phyloP scores from a whole-genome alignment of 2,888 invertebrate species.

The Noctua fimbriata region DNA sequence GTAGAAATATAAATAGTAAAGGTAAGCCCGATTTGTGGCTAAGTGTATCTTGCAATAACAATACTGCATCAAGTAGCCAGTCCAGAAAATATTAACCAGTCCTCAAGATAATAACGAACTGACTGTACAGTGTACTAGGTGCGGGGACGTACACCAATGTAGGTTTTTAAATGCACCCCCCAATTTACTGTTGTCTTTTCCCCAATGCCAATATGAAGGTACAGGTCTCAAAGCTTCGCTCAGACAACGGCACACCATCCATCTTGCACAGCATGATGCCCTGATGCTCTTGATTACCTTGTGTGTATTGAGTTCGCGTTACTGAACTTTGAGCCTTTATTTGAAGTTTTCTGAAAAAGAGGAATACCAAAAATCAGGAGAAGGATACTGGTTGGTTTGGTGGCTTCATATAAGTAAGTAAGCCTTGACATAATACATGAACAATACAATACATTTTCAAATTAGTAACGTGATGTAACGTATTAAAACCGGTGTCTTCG shows the following conservation, averaged over 20 bases:
- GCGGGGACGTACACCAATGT: background rate
- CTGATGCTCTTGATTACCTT: background rate
- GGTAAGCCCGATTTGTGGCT: background rate
- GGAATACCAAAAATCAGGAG: background rate
- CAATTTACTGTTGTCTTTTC: background rate
- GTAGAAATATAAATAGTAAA: background rate
- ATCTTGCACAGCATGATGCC: background rate
- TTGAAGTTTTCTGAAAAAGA: background rate
- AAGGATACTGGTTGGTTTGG: background rate
- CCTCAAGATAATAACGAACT: background rate
- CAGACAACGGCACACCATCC: background rate
- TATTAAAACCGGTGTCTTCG: constrained; percentile 44
- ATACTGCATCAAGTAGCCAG: background rate
- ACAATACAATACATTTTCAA: constrained; percentile 15
- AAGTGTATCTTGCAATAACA: background rate
- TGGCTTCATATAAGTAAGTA: background rate
- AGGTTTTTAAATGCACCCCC: background rate
- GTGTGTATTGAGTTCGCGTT: background rate
- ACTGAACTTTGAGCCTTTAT: background rate
- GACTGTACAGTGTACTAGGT: background rate
- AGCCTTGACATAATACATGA: background rate
- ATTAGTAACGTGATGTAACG: constrained; percentile 28
- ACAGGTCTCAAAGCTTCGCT: no score
- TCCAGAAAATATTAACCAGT: background rate
- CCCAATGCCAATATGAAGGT: background rate